Evolutionary conservation across 2,888 invertebrate species (phyloP), one percentile per base, ranked within the genome.

Genomic region (Ormia ochracea): DNA sequence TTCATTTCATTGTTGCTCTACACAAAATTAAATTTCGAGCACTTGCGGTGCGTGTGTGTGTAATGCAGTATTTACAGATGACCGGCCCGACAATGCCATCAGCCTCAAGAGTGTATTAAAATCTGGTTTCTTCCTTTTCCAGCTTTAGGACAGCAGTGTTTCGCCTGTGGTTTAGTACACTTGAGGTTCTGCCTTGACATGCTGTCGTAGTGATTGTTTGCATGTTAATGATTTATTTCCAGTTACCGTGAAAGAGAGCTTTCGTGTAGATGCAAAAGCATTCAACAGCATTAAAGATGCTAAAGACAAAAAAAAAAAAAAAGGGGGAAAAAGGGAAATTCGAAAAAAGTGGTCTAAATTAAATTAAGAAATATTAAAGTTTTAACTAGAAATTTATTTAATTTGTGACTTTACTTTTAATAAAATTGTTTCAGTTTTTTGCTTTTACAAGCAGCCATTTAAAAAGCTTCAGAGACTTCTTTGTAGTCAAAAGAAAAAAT

Each of bases 121-220:
- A 50, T 59, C 70, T 36, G 23, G 41, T 31, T 31, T 31, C 41
- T 26, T 50, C 14, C 19, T 41, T 10, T n/a, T n/a, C n/a, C n/a
- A 41, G 23, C 6, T 70, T 52, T 4, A 7, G 5, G 23, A 43
- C 23, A 69, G 69, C 12, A 50, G 33, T 38, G 23, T 36, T 78
- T 78, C 12, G 21, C 50, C 69, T 63, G 78, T 33, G 74, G 78
- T 69, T 74, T 79, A 66, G 38, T 38, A 75, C 65, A 63, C 61
- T 79, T 79, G 69, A 54, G 74, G 74, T 70, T 43, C 33, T 68
- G 50, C 23, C 26, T 74, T 58, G 17, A 61, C 52, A n/a, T n/a
- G 43, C 43, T 63, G 52, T 63, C 33, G 52, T 14, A 14, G 17
- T 52, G 50, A 52, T 59, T 75, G 33, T 43, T 17, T 48, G 38